Evolutionary conservation across 1,140 invertebrate species (phyloP).

Genomic region (Linepithema humile): DNA sequence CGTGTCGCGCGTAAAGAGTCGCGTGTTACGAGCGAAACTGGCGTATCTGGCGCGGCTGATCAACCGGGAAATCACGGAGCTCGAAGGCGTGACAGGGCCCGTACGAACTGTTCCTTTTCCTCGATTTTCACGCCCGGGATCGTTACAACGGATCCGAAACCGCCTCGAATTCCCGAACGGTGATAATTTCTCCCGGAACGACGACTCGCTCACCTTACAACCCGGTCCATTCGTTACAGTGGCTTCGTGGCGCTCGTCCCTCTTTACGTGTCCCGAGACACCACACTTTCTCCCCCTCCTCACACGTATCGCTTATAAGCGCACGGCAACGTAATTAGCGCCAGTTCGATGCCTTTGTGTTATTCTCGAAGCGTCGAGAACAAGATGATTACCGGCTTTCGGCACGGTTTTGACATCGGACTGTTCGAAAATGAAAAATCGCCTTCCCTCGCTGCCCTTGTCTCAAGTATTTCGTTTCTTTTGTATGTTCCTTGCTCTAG

Average conservation of each 20-base stretch:
- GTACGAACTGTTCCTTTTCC: conserved; percentile 21
- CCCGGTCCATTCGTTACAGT: conserved; percentile 54
- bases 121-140: conserved; percentile 38
- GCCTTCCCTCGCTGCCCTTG: not conserved
- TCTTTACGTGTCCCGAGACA: conserved; percentile 7
- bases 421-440: conserved; percentile 71
- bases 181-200: conserved; percentile 46
- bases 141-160: conserved; percentile 16
- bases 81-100: conserved; percentile 47
- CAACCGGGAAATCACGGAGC: conserved; percentile 48
- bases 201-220: conserved; percentile 9
- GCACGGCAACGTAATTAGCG: conserved; percentile 74
- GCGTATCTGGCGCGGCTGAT: conserved; percentile 27
- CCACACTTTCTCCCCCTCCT: not conserved
- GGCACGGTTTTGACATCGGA: not conserved
- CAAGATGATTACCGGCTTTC: conserved; percentile 76
- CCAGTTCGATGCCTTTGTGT: conserved; percentile 74
- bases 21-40: not conserved
- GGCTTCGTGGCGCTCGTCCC: conserved; percentile 19
- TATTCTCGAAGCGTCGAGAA: conserved; percentile 75
- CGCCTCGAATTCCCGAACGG: conserved; percentile 34
- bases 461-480: not conserved
- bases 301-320: conserved; percentile 17
- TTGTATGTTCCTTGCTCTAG: too few species aligned
- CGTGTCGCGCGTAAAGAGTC: conserved; percentile 44